These are phyloP conservation scores for Colistium nudipinnis DNA, from an alignment of 2,113 vertebrate species.

Conservation along the genomic window DNA sequence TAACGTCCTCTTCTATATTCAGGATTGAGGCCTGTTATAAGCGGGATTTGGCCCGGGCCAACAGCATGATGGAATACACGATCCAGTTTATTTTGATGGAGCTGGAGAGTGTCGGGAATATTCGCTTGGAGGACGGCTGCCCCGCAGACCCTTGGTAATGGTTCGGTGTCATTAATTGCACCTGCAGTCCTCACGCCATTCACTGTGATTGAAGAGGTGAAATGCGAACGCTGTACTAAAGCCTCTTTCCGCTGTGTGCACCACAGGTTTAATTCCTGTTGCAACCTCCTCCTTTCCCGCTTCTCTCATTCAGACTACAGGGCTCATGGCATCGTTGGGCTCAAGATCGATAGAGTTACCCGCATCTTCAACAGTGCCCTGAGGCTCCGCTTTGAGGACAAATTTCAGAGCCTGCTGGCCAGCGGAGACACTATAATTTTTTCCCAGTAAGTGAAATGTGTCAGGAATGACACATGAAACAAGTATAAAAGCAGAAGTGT, in stretches of 20 bases:
- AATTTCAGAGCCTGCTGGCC: slow-evolving; percentile 80
- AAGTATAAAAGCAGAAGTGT: not conserved
- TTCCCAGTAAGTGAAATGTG: slow-evolving; percentile 71
- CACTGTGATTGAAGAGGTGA: not conserved
- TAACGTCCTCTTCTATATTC: slow-evolving; percentile 19
- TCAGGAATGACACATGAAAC: not conserved
- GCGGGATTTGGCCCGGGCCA: slow-evolving; percentile 74
- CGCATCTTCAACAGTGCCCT: slow-evolving; percentile 85
- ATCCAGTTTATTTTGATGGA: slow-evolving; percentile 83
- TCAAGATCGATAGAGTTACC: slow-evolving; percentile 84
- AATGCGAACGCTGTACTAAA: not conserved
- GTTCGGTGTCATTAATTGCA: not conserved
- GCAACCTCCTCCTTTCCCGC: slow-evolving; percentile 82
- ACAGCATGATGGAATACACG: slow-evolving; percentile 72
- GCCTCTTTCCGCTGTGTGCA: not conserved
- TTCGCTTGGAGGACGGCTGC: slow-evolving; percentile 86
- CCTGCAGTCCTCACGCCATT: not conserved
- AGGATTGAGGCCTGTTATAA: slow-evolving; percentile 80
- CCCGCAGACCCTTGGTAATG: slow-evolving; percentile 81
- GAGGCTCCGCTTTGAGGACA: slow-evolving; percentile 86
- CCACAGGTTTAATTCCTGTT: slow-evolving; percentile 86
- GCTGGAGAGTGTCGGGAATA: slow-evolving; percentile 87
- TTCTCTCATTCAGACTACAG: slow-evolving; percentile 85
- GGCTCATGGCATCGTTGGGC: slow-evolving; percentile 71
- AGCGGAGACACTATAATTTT: slow-evolving; percentile 58